Percentiles rank a stretch among this genome's conserved stretches.
These are phyloP conservation scores for Champsocephalus esox DNA, from an alignment of 2,797 vertebrate species.

Conservation along the genomic window DNA sequence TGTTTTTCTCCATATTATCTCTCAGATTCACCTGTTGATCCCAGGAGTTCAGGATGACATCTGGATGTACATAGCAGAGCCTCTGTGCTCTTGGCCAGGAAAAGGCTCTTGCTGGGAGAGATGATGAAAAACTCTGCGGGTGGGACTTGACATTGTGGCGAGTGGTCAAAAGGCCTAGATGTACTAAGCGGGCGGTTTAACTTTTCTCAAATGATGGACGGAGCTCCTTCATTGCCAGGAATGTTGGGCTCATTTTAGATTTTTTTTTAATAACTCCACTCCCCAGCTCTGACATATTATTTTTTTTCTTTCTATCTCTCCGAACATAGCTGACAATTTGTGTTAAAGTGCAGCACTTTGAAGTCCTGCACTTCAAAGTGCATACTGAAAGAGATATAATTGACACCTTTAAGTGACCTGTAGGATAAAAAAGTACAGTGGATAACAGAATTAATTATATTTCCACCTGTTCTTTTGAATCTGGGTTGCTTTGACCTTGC, in stretches of 20 bases:
- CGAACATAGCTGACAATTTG: constrained; percentile 9
- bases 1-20: constrained; percentile 26
- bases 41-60: constrained; percentile 70
- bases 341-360: neutral
- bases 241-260: constrained; percentile 65
- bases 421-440: neutral
- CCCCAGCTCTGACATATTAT: neutral
- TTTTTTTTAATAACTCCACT: constrained; percentile 56
- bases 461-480: constrained; percentile 56
- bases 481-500: constrained; percentile 59
- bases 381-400: neutral
- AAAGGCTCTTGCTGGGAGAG: constrained; percentile 74
- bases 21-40: constrained; percentile 77
- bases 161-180: constrained; percentile 81
- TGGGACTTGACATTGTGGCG: constrained; percentile 79
- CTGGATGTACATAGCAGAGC: constrained; percentile 72
- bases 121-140: constrained; percentile 80
- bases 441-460: constrained; percentile 31
- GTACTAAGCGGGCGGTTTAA: constrained; percentile 67
- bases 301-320: neutral
- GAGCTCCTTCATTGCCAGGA: constrained; percentile 71
- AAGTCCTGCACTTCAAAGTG: neutral
- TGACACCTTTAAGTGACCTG: constrained; percentile 2
- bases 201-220: constrained; percentile 72
- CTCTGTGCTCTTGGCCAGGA: constrained; percentile 58